These are phyloP conservation scores for Volucella zonaria DNA, from an alignment of 2,888 invertebrate species.

Conservation along the genomic window DNA sequence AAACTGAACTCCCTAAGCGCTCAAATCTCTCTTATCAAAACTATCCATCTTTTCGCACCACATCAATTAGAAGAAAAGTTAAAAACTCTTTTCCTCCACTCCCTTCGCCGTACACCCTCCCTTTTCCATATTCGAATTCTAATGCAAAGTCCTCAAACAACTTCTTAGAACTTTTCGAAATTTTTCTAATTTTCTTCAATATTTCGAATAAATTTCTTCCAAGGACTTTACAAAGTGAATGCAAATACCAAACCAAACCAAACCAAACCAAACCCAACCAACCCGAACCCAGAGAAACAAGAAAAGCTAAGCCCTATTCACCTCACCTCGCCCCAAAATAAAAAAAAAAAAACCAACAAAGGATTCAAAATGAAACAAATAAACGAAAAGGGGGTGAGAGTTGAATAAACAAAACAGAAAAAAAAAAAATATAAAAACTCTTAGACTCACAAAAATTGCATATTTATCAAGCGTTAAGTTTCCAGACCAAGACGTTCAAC, in stretches of 20 bases:
- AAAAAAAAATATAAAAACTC: constrained; percentile 41
- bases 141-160: constrained; percentile 47
- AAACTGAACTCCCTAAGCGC: too few species aligned
- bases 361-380: too few species aligned
- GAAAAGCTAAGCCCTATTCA: constrained; percentile 57
- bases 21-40: too few species aligned
- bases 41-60: too few species aligned
- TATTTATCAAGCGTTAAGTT: constrained; percentile 69
- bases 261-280: not conserved
- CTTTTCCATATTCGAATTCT: constrained; percentile 31
- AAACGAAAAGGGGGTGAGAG: not conserved
- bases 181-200: constrained; percentile 37
- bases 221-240: constrained; percentile 53
- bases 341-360: too few species aligned
- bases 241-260: constrained; percentile 54
- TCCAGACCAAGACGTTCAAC: constrained; percentile 53
- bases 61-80: constrained; percentile 10
- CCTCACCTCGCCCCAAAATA: constrained; percentile 27
- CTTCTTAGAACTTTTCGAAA: constrained; percentile 52
- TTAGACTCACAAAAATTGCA: constrained; percentile 41
- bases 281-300: not conserved
- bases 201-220: constrained; percentile 43
- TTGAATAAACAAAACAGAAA: not conserved
- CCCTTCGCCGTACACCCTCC: not conserved
- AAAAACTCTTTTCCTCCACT: constrained; percentile 42